Percentiles rank a stretch among this genome's conserved stretches.
These are phyloP conservation scores for Zelleria hepariella DNA, from an alignment of 2,888 invertebrate genomes.

Conservation along the genomic window DNA sequence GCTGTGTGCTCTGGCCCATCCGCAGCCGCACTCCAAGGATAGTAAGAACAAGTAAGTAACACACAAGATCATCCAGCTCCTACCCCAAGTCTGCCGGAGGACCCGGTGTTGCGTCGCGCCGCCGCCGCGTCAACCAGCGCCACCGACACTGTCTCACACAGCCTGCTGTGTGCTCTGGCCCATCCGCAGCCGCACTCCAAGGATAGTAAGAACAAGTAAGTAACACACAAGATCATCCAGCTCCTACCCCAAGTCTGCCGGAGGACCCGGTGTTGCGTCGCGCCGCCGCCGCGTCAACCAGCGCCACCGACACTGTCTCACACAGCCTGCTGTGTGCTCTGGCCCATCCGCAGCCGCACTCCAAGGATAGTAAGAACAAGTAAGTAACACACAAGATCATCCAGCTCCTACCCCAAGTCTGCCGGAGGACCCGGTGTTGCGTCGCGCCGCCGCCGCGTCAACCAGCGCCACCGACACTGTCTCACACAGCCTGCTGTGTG, in stretches of 20 bases:
- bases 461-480: slow-evolving; percentile 80
- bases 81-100: slow-evolving; percentile 23
- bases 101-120: slow-evolving; percentile 25
- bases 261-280: slow-evolving; percentile 23
- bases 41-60: neutral
- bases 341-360: slow-evolving; percentile 74
- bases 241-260: slow-evolving; percentile 22
- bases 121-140: slow-evolving; percentile 68
- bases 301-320: slow-evolving; percentile 81
- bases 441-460: slow-evolving; percentile 32
- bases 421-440: neutral
- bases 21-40: slow-evolving; percentile 59
- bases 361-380: slow-evolving; percentile 4
- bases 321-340: slow-evolving; percentile 86
- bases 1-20: slow-evolving; percentile 82
- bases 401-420: neutral
- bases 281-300: slow-evolving; percentile 59
- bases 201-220: neutral
- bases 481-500: slow-evolving; percentile 85
- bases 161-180: slow-evolving; percentile 82
- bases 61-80: neutral
- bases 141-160: slow-evolving; percentile 84
- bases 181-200: slow-evolving; percentile 73
- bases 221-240: neutral
- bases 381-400: neutral